These are phyloP conservation scores for Heterodera filipjevi DNA, from an alignment of 2,888 invertebrate genomes.

Conservation along the genomic window DNA sequence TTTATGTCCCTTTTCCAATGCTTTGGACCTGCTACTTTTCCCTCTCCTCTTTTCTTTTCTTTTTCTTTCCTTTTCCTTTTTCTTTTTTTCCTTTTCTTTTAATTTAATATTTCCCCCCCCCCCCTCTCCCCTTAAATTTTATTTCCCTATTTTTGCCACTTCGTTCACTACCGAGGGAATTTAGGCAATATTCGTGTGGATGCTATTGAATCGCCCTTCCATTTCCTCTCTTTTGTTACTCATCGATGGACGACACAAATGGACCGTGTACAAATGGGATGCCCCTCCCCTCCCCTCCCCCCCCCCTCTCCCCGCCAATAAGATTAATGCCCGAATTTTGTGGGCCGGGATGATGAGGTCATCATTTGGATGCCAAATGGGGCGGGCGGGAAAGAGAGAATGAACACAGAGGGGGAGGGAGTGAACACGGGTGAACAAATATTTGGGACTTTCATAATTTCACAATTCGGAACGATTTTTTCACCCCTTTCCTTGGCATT, in stretches of 20 bases:
- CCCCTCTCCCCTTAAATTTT: background rate
- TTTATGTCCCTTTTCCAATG: background rate
- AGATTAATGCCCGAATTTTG: background rate
- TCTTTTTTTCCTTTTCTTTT: background rate
- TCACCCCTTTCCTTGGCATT: background rate
- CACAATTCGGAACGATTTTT: no score
- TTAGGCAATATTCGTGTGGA: background rate
- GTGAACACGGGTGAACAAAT: background rate
- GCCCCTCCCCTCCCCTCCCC: no score
- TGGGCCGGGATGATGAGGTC: background rate
- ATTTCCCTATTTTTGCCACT: background rate
- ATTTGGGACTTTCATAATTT: background rate
- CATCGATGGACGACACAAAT: slow-evolving; percentile 10
- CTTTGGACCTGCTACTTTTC: no score
- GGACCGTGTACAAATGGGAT: background rate
- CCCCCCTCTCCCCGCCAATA: no score
- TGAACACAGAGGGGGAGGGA: background rate
- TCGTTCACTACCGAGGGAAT: background rate
- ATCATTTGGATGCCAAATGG: slow-evolving; percentile 5
- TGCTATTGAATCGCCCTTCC: background rate
- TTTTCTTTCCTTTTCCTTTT: no score
- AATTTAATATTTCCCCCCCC: background rate
- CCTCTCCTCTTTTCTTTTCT: no score
- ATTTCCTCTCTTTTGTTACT: slow-evolving; percentile 1
- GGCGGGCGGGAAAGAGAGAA: background rate